Conservation (phyloP, 2,797 vertebrate genomes). For the Gallirallus australis region DNA sequence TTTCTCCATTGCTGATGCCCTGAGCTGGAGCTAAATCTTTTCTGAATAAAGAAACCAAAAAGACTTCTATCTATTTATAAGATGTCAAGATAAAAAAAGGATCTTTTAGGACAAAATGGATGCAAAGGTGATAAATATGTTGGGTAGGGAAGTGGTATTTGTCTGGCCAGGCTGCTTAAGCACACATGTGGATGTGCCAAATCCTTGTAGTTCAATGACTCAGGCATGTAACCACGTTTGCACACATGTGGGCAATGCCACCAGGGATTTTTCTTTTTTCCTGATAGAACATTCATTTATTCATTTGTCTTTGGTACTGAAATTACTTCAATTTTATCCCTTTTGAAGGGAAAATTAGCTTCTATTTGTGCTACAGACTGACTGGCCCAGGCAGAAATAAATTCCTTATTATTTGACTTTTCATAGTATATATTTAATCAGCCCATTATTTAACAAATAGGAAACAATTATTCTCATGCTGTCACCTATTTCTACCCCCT, state of each 20-base stretch:
- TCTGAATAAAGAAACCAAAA: conserved; percentile 26
- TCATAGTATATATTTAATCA: neutral
- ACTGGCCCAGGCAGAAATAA: neutral
- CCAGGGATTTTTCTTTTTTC: rapidly evolving
- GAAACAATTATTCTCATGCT: neutral
- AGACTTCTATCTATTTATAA: conserved; percentile 40
- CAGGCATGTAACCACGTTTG: rapidly evolving
- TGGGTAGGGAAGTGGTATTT: neutral
- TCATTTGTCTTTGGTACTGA: neutral
- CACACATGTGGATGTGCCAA: rapidly evolving
- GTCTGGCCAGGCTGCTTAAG: neutral
- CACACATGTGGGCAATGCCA: rapidly evolving
- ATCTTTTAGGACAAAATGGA: conserved; percentile 25
- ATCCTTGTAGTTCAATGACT: rapidly evolving
- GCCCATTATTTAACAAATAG: neutral
- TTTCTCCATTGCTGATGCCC: neutral
- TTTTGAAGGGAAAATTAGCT: neutral
- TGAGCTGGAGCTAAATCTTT: conserved; percentile 18
- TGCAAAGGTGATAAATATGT: neutral
- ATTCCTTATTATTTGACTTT: neutral
- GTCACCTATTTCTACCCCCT: neutral
- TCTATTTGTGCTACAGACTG: neutral
- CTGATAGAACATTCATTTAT: neutral
- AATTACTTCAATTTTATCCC: neutral
- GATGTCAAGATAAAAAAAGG: neutral